Conservation (phyloP, 2,113 vertebrate genomes). For the Maccullochella peelii region DNA sequence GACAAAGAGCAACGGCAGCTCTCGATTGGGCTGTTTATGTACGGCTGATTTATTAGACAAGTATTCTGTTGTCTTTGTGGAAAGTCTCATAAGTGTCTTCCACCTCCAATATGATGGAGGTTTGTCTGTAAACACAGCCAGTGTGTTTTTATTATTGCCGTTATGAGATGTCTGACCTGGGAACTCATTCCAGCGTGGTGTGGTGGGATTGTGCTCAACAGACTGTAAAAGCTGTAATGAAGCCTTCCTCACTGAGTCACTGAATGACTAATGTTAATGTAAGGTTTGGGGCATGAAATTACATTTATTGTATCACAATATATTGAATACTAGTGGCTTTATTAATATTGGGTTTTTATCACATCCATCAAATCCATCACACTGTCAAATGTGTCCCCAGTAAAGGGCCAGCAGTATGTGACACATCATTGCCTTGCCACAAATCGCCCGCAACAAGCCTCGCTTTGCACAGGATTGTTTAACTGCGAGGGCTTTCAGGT, state of each 20-base stretch:
- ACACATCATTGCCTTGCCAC: conserved; percentile 26
- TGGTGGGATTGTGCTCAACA: conserved; percentile 9
- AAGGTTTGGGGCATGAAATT: conserved; percentile 1
- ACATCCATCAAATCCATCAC: background rate
- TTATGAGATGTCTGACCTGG: conserved; percentile 32
- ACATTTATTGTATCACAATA: background rate
- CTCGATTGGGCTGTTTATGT: conserved; percentile 3
- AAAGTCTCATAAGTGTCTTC: background rate
- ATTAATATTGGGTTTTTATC: background rate
- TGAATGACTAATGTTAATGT: conserved; percentile 1
- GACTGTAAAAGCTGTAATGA: conserved; percentile 45
- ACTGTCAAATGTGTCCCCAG: background rate
- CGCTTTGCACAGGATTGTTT: conserved; percentile 7
- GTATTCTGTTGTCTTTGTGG: background rate
- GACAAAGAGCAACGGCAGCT: background rate
- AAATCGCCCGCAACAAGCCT: conserved; percentile 33
- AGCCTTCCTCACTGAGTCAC: conserved; percentile 10
- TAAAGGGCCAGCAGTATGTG: conserved; percentile 2
- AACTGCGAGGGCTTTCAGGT: conserved; percentile 41
- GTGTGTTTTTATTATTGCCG: conserved; percentile 24
- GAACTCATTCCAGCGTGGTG: conserved; percentile 7
- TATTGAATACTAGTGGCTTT: background rate
- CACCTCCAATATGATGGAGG: conserved; percentile 1
- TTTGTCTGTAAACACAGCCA: conserved; percentile 16
- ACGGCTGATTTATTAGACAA: background rate